Evolutionary conservation across 2,113 vertebrate genomes (phyloP).

Genomic region (Neofelis nebulosa): DNA sequence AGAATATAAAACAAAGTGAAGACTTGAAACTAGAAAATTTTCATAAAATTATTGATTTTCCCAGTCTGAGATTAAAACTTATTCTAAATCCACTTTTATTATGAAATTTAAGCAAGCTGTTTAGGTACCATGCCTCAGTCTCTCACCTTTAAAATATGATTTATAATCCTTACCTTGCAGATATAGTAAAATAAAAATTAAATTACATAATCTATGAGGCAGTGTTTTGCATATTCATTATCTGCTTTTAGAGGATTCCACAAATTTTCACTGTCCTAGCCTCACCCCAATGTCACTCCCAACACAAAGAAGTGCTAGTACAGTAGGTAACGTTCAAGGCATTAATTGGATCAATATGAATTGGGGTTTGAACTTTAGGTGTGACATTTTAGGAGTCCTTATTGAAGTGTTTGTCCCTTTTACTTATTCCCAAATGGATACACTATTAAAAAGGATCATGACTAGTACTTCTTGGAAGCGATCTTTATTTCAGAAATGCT

Average conservation of each 20-base stretch:
- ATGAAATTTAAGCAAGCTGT: neutral
- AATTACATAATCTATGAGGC: neutral
- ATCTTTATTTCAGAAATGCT: neutral
- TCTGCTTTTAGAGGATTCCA: neutral
- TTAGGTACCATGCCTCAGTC: neutral
- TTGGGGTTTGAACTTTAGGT: neutral
- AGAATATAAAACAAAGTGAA: neutral
- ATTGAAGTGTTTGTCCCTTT: neutral
- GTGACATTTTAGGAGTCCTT: neutral
- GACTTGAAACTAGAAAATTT: neutral
- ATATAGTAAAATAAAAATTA: neutral
- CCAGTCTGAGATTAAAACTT: neutral
- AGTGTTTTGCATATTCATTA: neutral
- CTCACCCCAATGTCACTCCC: neutral
- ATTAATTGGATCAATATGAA: neutral
- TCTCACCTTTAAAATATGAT: neutral
- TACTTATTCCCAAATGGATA: neutral
- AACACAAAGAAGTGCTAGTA: neutral
- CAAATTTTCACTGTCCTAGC: neutral
- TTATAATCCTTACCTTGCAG: neutral
- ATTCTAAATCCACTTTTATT: neutral
- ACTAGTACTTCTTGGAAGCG: neutral
- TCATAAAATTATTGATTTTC: neutral
- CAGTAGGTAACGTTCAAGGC: neutral
- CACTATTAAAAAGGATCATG: neutral